Conservation (phyloP, 2,113 vertebrate species). For the Aptenodytes forsteri region DNA sequence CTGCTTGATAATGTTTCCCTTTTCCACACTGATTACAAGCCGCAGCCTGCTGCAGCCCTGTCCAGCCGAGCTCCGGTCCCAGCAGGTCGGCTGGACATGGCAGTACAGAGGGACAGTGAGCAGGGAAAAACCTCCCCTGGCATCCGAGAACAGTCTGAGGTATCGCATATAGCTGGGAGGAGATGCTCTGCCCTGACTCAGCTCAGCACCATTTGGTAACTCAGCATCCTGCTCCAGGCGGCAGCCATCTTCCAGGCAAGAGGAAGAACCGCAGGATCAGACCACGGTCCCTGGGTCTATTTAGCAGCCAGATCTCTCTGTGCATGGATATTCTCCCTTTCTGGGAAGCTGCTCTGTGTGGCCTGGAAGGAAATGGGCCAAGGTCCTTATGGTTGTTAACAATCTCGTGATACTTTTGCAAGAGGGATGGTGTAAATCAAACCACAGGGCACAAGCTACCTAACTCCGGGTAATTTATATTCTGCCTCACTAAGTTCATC, state of each 20-base stretch:
- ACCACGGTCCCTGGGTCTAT: accelerated
- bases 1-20: neutral
- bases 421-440: conserved; percentile 51
- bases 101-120: neutral
- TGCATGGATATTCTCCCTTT: neutral
- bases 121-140: neutral
- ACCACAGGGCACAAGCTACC: conserved; percentile 13
- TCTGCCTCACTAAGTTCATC: conserved; percentile 56
- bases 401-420: conserved; percentile 29
- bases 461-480: conserved; percentile 41
- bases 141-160: neutral
- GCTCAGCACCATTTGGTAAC: neutral
- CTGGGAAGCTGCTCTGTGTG: neutral
- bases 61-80: neutral
- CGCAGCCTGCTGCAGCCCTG: neutral
- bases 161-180: accelerated
- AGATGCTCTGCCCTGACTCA: neutral
- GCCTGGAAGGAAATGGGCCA: conserved; percentile 42
- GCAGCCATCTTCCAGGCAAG: neutral
- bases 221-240: neutral
- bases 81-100: accelerated
- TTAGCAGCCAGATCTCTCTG: neutral
- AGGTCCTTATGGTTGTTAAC: conserved; percentile 27
- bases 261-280: neutral
- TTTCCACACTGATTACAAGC: neutral